Conservation (phyloP, 2,113 vertebrate genomes). For the Trochalopteron elliotii region DNA sequence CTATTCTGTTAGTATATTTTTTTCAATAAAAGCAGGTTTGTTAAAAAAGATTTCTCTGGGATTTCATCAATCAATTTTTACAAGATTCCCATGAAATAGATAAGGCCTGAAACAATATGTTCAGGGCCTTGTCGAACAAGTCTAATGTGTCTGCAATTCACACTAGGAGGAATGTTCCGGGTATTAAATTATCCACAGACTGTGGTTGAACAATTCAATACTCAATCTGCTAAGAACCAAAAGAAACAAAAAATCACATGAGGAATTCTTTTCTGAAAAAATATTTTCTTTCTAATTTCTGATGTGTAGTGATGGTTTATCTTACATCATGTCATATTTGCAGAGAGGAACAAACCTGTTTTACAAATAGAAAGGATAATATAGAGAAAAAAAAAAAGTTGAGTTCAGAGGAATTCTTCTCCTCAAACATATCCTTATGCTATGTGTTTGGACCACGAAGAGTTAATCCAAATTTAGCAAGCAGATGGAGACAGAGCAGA, state of each 20-base stretch:
- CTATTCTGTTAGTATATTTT: background rate
- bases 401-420: constrained; percentile 43
- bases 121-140: constrained; percentile 51
- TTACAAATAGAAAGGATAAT: background rate
- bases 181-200: constrained; percentile 69
- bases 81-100: constrained; percentile 65
- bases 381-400: background rate
- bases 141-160: constrained; percentile 70
- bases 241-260: constrained; percentile 66
- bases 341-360: constrained; percentile 2
- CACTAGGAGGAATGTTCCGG: constrained; percentile 18
- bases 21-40: background rate
- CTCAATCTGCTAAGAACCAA: constrained; percentile 50
- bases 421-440: constrained; percentile 41
- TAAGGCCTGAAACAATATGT: constrained; percentile 37
- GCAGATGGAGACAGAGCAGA: constrained; percentile 60
- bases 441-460: constrained; percentile 58
- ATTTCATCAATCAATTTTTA: constrained; percentile 69
- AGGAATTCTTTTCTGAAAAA: constrained; percentile 64
- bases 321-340: constrained; percentile 57
- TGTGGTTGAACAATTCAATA: constrained; percentile 63
- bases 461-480: constrained; percentile 76
- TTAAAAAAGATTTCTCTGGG: constrained; percentile 42
- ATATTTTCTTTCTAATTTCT: constrained; percentile 70
- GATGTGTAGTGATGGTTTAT: constrained; percentile 45